Evolutionary conservation across 2,888 invertebrate genomes (phyloP).

Genomic region (Drosophila atroscutellata): DNA sequence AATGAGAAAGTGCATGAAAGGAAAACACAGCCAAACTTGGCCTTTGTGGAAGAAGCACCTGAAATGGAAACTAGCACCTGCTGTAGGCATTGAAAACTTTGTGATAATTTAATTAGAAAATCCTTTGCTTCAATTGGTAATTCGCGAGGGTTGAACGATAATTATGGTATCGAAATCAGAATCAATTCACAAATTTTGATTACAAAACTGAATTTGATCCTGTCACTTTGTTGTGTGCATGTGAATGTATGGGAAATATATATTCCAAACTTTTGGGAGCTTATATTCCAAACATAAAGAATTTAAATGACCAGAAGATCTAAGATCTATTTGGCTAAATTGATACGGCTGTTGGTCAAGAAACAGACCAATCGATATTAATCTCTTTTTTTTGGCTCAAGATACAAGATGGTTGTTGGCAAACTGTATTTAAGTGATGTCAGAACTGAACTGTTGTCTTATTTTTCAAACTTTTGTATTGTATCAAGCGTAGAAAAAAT

Average conservation of each 20-base stretch:
- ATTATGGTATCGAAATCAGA: background rate
- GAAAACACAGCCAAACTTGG: constrained; percentile 28
- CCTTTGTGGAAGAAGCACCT: constrained; percentile 18
- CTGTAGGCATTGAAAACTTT: constrained; percentile 56
- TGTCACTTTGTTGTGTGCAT: too few relatives aligned
- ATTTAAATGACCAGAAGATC: too few relatives aligned
- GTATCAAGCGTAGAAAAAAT: too few relatives aligned
- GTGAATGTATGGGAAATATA: too few relatives aligned
- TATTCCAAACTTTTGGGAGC: background rate
- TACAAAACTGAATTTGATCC: too few relatives aligned
- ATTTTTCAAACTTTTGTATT: too few relatives aligned
- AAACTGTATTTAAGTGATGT: too few relatives aligned
- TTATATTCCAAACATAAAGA: background rate
- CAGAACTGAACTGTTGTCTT: too few relatives aligned
- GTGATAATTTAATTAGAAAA: constrained; percentile 70
- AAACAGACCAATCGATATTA: too few relatives aligned
- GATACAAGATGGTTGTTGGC: too few relatives aligned
- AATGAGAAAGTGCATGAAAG: constrained; percentile 13
- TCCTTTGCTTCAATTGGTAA: constrained; percentile 16
- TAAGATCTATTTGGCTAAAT: background rate
- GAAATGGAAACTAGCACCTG: constrained; percentile 41
- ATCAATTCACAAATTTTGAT: background rate
- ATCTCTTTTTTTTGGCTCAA: too few relatives aligned
- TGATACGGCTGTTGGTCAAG: background rate
- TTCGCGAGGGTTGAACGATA: constrained; percentile 22